phyloP scores from a whole-genome alignment of 2,113 vertebrate species.

The Dendrocopos noguchii region DNA sequence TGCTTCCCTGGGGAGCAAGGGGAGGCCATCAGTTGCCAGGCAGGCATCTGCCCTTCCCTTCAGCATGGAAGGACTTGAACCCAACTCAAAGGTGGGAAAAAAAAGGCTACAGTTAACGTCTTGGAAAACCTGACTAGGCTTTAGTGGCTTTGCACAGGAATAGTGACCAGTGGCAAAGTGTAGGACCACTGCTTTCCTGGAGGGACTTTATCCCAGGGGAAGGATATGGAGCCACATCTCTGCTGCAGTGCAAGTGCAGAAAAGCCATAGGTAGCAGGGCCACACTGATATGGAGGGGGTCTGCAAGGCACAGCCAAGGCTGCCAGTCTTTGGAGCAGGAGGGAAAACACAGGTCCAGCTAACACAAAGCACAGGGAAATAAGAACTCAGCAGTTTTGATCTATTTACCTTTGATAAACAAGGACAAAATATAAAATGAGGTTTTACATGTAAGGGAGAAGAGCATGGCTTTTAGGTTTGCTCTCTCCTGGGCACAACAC shows the following conservation, averaged over 20 bases:
- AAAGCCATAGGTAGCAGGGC: background rate
- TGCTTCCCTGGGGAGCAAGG: slow-evolving; percentile 87
- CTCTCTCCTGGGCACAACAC: background rate
- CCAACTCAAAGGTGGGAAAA: background rate
- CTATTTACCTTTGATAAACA: background rate
- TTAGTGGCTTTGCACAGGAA: background rate
- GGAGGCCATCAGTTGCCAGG: background rate
- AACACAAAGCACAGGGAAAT: background rate
- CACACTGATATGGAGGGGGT: background rate
- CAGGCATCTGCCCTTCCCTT: background rate
- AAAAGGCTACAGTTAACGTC: background rate
- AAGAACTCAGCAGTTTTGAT: background rate
- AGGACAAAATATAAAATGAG: background rate
- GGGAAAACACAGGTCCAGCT: background rate
- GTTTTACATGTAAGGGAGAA: background rate
- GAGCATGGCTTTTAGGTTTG: background rate
- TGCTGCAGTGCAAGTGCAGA: background rate
- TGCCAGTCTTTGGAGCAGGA: background rate
- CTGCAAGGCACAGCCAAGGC: background rate
- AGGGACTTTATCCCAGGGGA: background rate
- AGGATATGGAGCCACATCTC: background rate
- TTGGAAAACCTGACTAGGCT: background rate
- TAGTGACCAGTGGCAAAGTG: background rate
- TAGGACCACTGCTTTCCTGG: background rate
- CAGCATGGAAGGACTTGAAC: rapidly evolving